Conservation (phyloP, 1,140 invertebrate species). For the Seison nebaliae region DNA sequence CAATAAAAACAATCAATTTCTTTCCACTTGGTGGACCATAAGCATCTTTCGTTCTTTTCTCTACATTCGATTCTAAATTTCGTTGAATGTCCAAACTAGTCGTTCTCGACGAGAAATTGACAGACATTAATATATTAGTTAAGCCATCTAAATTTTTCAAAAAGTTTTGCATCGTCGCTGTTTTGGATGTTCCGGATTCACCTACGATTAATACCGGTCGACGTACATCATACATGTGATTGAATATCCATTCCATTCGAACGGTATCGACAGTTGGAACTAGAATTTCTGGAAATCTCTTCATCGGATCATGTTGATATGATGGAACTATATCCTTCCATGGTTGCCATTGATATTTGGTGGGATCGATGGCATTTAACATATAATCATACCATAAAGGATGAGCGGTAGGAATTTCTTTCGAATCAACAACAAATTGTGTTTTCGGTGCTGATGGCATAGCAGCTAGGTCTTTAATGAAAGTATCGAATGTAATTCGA, state of each 20-base stretch:
- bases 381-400: slow-evolving; percentile 51
- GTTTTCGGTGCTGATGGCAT: slow-evolving; percentile 33
- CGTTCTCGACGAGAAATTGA: slow-evolving; percentile 66
- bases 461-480: slow-evolving; percentile 44
- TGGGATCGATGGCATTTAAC: slow-evolving; percentile 39
- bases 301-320: slow-evolving; percentile 42
- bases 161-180: slow-evolving; percentile 54
- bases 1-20: slow-evolving; percentile 56
- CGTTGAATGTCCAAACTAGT: slow-evolving; percentile 59
- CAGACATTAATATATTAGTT: slow-evolving; percentile 44
- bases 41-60: slow-evolving; percentile 59
- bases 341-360: slow-evolving; percentile 45
- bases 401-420: slow-evolving; percentile 33
- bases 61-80: slow-evolving; percentile 52
- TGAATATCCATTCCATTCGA: slow-evolving; percentile 45
- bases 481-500: slow-evolving; percentile 44
- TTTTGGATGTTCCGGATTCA: slow-evolving; percentile 65
- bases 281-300: slow-evolving; percentile 49
- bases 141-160: slow-evolving; percentile 39
- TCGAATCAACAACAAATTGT: slow-evolving; percentile 13
- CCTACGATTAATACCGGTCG: slow-evolving; percentile 53
- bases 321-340: slow-evolving; percentile 47
- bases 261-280: slow-evolving; percentile 63
- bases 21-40: slow-evolving; percentile 61
- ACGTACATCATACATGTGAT: slow-evolving; percentile 46